Base-by-base conservation (phyloP, 37 sponge, comb jelly and placozoan genomes). In the Chondrosia reniformis region DNA sequence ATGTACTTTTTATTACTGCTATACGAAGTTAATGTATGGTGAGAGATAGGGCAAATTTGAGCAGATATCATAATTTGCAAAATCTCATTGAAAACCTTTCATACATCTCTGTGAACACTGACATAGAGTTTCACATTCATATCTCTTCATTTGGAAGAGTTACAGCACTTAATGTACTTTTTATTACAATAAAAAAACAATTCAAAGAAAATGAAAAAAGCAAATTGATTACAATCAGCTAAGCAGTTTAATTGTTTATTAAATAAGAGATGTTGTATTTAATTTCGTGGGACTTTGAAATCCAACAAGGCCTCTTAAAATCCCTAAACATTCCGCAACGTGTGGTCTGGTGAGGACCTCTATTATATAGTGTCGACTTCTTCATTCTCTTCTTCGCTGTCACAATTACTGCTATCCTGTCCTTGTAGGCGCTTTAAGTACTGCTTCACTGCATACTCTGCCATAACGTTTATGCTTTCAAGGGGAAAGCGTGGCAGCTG, bases 301-400 rank as follows among this genome's bases (percentile, higher is more conserved):
- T 25, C 42, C 72, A 69, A 25, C 72, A 69, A 40, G 72, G 25
- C 44, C 72, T 37, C n/a, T 69, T 37, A 19, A 69, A 25, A 1
- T 69, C 72, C 43, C 41, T 69, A 44, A 41, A 69, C 72, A 69
- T 69, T 36, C 43, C 72, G 42, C 72, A 69, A 1, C 39, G 72
- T 21, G 39, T 13, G 22, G 39, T 21, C 19, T 43, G 40, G 43
- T 69, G 72, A 40, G 72, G 72, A 9, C 72, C 72, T 69, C 24
- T 39, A 31, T 40, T 25, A 1, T n/a, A n/a, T n/a, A n/a, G n/a
- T n/a, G n/a, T 41, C 22, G 2, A 24, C n/a, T 39, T 69, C 72
- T 2, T 64, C 66, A 4, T 64, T 36, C 3, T 69, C 72, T 39
- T 69, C 72, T 7, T 33, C 33, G 32, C 5, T 8, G 17, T 66